phyloP scores from a whole-genome alignment of 1,140 invertebrate species.

The Pseudomyrmex dendroicus region DNA sequence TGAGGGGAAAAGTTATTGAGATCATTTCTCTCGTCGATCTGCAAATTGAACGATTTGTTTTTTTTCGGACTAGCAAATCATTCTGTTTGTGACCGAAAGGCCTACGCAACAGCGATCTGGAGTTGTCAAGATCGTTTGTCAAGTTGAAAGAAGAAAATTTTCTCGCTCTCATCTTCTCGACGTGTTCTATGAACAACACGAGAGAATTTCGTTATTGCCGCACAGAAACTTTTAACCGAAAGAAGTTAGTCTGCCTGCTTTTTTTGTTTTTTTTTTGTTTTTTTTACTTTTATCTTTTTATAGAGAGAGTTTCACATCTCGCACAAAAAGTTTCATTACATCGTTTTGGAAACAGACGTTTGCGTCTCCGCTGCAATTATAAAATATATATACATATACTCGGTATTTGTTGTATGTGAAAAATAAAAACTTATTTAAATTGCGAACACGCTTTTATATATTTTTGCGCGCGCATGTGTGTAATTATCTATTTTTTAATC shows the following conservation, averaged over 20 bases:
- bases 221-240: too few relatives aligned
- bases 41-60: constrained; percentile 80
- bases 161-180: constrained; percentile 16
- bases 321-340: not conserved
- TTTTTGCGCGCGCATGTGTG: too few relatives aligned
- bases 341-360: constrained; percentile 21
- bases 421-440: not conserved
- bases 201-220: constrained; percentile 64
- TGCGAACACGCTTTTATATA: not conserved
- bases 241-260: too few relatives aligned
- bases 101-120: constrained; percentile 39
- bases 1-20: not conserved
- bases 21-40: constrained; percentile 75
- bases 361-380: not conserved
- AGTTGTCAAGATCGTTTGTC: constrained; percentile 59
- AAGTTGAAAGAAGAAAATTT: constrained; percentile 51
- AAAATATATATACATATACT: not conserved
- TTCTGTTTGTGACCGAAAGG: constrained; percentile 10
- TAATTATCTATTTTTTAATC: too few relatives aligned
- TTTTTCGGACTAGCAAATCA: constrained; percentile 26
- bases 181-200: not conserved
- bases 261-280: not conserved
- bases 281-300: constrained; percentile 5
- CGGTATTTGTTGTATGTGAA: not conserved
- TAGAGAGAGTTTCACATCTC: not conserved